phyloP scores from a whole-genome alignment of 2,113 vertebrate genomes.

The Noturus placidus region DNA sequence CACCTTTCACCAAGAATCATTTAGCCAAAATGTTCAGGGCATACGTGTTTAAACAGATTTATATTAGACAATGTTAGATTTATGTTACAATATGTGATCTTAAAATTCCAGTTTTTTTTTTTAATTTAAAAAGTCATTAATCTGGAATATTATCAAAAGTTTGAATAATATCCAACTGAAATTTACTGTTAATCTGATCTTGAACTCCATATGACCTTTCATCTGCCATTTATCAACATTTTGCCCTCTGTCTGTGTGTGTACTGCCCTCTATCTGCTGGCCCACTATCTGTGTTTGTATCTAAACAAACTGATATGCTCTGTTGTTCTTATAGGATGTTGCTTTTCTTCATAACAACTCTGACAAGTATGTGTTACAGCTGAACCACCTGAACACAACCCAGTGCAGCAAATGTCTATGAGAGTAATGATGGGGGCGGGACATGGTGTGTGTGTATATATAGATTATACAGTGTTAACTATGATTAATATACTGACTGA shows the following conservation, averaged over 20 bases:
- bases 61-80: neutral
- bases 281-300: slow-evolving; percentile 10
- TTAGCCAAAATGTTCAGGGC: neutral
- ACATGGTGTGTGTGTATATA: slow-evolving; percentile 26
- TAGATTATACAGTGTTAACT: slow-evolving; percentile 20
- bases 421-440: slow-evolving; percentile 25
- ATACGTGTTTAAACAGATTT: neutral
- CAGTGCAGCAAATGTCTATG: slow-evolving; percentile 10
- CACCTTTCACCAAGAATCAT: neutral
- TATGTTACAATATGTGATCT: neutral
- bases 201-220: slow-evolving; percentile 25
- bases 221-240: slow-evolving; percentile 13
- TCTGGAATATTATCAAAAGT: neutral
- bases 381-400: slow-evolving; percentile 14
- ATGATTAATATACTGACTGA: slow-evolving; percentile 25
- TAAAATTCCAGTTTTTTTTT: neutral
- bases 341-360: neutral
- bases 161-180: neutral
- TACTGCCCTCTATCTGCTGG: neutral
- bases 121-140: neutral
- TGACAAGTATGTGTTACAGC: neutral
- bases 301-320: neutral
- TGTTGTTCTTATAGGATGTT: neutral
- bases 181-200: slow-evolving; percentile 23
- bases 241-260: neutral